Evolutionary conservation across 2,888 invertebrate species (phyloP).

Genomic region (Clunio marinus): DNA sequence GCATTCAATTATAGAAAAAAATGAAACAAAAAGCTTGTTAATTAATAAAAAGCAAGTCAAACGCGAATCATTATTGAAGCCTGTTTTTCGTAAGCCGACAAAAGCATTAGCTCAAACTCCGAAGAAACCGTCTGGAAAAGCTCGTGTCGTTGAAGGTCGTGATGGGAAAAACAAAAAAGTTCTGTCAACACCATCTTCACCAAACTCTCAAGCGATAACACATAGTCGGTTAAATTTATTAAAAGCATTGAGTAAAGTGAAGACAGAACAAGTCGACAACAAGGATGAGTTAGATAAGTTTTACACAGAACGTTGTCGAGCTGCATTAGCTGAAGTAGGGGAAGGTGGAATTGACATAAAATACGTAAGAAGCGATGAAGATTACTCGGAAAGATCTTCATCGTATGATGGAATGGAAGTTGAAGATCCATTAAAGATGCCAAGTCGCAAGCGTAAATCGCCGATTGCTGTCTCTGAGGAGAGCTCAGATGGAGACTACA

Average conservation of each 20-base stretch:
- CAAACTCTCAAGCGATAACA: slow-evolving; percentile 44
- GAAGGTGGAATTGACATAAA: neutral
- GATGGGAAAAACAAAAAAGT: neutral
- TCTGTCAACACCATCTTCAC: neutral
- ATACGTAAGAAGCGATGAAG: slow-evolving; percentile 14
- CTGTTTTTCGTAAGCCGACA: slow-evolving; percentile 24
- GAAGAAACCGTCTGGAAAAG: neutral
- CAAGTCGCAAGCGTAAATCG: slow-evolving; percentile 40
- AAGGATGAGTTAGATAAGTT: slow-evolving; percentile 6
- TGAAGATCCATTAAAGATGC: neutral
- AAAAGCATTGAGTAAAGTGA: slow-evolving; percentile 48
- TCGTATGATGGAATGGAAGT: neutral
- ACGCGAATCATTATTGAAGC: slow-evolving; percentile 13
- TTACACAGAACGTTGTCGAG: neutral
- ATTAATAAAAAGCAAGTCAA: neutral
- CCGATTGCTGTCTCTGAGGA: slow-evolving; percentile 43
- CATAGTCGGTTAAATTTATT: slow-evolving; percentile 48
- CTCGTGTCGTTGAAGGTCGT: neutral
- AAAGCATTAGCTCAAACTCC: neutral
- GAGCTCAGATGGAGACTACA: slow-evolving; percentile 42
- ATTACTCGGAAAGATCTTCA: slow-evolving; percentile 25
- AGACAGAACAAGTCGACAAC: slow-evolving; percentile 40
- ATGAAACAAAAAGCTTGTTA: neutral
- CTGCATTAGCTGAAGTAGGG: neutral
- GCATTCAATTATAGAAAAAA: neutral